Conservation (phyloP, 1,140 invertebrate species). For the Scaptodrosophila lebanonensis region DNA sequence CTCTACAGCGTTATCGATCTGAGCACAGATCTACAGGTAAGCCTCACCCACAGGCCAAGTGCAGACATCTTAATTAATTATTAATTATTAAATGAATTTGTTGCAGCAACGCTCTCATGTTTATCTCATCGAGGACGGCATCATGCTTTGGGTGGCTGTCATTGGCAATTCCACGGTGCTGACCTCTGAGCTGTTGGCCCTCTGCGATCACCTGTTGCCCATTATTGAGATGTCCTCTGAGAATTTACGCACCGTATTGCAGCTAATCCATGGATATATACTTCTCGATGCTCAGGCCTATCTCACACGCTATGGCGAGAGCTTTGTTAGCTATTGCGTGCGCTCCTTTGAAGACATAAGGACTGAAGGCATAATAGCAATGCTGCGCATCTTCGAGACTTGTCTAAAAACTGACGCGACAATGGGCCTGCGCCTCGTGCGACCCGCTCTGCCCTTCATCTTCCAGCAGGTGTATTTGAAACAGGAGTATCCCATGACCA, state of each 20-base stretch:
- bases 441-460: constrained; percentile 82
- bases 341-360: constrained; percentile 87
- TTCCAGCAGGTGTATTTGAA: constrained; percentile 82
- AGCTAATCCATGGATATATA: constrained; percentile 90
- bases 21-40: constrained; percentile 85
- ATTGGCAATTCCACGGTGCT: constrained; percentile 85
- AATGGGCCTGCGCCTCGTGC: constrained; percentile 82
- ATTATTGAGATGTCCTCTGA: constrained; percentile 90
- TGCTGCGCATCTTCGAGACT: constrained; percentile 85
- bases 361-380: constrained; percentile 86
- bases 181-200: constrained; percentile 82
- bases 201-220: constrained; percentile 87
- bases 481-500: constrained; percentile 84
- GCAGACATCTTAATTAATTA: not conserved
- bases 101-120: constrained; percentile 87
- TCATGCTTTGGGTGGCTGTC: constrained; percentile 92
- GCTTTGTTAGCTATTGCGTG: constrained; percentile 83
- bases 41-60: no score
- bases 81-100: no score
- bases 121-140: constrained; percentile 94
- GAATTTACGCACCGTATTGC: constrained; percentile 86
- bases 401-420: constrained; percentile 83
- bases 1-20: constrained; percentile 87
- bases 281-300: constrained; percentile 88
- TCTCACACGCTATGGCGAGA: constrained; percentile 83